phyloP scores from a whole-genome alignment of 2,797 vertebrate genomes.

The Syngnathus rostellatus region DNA sequence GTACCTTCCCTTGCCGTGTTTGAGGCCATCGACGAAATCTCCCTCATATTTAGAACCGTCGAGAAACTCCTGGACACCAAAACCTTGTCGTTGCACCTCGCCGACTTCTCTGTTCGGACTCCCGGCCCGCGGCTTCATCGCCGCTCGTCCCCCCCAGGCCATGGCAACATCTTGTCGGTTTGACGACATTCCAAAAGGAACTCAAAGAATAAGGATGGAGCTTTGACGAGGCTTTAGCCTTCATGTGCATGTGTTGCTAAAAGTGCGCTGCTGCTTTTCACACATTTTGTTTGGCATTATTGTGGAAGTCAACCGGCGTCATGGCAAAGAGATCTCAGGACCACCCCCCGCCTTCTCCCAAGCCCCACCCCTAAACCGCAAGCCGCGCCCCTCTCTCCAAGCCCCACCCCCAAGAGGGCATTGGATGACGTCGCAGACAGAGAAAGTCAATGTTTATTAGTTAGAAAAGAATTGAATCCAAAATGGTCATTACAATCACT shows the following conservation, averaged over 20 bases:
- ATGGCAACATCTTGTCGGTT: neutral
- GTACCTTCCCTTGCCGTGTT: slow-evolving; percentile 67
- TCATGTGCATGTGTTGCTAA: no score
- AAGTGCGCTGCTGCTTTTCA: no score
- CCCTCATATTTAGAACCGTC: slow-evolving; percentile 77
- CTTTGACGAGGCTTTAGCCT: no score
- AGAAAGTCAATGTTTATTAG: neutral
- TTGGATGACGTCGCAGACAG: neutral
- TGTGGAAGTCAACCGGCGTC: neutral
- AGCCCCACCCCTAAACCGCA: no score
- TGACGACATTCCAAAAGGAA: neutral
- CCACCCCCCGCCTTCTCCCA: no score
- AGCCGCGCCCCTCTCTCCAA: no score
- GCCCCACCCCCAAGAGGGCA: neutral
- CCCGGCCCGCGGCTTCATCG: neutral
- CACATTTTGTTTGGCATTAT: neutral
- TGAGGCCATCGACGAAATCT: slow-evolving; percentile 62
- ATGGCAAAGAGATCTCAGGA: neutral
- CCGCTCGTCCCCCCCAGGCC: neutral
- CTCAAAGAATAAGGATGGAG: neutral
- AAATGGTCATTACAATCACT: no score
- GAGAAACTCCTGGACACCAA: slow-evolving; percentile 62
- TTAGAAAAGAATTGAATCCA: no score
- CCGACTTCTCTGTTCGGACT: neutral
- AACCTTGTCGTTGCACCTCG: slow-evolving; percentile 4